Percentiles rank a stretch among this genome's conserved stretches.
These are phyloP conservation scores for Scylla paramamosain DNA, from an alignment of 1,140 invertebrate species.

Conservation along the genomic window DNA sequence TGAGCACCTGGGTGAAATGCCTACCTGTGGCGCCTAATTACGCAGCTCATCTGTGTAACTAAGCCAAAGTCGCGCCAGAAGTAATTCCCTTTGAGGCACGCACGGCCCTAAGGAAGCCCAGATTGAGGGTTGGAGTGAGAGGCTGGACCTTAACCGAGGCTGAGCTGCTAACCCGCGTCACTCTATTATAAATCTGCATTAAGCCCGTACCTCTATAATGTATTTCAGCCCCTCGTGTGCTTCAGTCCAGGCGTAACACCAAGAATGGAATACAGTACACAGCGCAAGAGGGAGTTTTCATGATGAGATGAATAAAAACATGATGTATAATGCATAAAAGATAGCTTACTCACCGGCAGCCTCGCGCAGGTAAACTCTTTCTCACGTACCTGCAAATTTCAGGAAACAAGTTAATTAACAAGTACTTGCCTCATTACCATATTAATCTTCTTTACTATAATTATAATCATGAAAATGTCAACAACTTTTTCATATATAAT, in stretches of 20 bases:
- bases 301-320: background rate
- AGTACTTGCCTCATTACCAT: slow-evolving; percentile 10
- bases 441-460: background rate
- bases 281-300: background rate
- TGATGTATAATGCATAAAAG: background rate
- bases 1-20: background rate
- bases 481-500: background rate
- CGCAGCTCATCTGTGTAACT: background rate
- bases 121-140: background rate
- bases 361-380: too few relatives aligned
- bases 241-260: background rate
- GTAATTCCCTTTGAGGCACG: background rate
- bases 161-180: too few relatives aligned
- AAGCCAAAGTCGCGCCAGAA: background rate
- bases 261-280: background rate
- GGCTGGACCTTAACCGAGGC: too few relatives aligned
- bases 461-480: background rate
- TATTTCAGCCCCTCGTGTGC: too few relatives aligned
- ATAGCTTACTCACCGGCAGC: background rate
- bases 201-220: too few relatives aligned
- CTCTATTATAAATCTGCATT: too few relatives aligned
- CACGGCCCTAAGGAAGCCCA: background rate
- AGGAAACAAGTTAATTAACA: slow-evolving; percentile 15
- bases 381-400: slow-evolving; percentile 9
- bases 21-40: slow-evolving; percentile 20